Base-by-base conservation (phyloP, 2,797 vertebrate species). In the Premnoplex brunnescens region DNA sequence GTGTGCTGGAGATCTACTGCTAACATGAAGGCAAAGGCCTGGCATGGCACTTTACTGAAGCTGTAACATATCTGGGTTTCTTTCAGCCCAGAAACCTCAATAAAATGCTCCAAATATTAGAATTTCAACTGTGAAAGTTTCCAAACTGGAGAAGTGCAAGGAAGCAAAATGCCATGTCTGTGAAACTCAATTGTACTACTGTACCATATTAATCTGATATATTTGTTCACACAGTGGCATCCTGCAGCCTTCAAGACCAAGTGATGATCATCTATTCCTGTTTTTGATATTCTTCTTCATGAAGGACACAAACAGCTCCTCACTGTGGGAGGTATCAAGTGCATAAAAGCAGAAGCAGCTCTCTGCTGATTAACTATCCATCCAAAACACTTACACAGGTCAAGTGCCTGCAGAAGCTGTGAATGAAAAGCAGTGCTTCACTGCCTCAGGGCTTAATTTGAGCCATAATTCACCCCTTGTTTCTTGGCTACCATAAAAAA, bases 351-450 rank as follows among this genome's bases (percentile, higher is more conserved):
- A 90, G 82, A 64, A 72, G 88, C 82, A 88, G 75, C 2, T 8
- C 72, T 91, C 66, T 64, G 54, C 58, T 91, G 82, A 93, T 92
- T 71, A 66, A 89, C 75, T 27, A 67, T 28, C 75, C 60, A 74
- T 60, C 67, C 72, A 81, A 68, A 91, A 75, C 79, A 86, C 63
- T 84, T 16, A 30, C 1, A 72, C 48, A 66, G 85, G 73, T 86
- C 85, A 94, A 93, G 89, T 44, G 78, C 74, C 71, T 75, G 87
- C 76, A 91, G 43, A 88, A 91, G 71, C 78, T 37, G 54, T 72
- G 69, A 92, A 88, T 62, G 64, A 71, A 79, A 84, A 93, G 39
- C 39, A 89, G 52, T 16, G n/a, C 41, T 80, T 48, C 44, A 32
- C 39, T 66, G 69, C 80, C 62, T 87, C 43, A 9, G 16, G 48